Base-by-base conservation (phyloP, 2,888 invertebrate genomes). In the Drosophila nr. medialis region DNA sequence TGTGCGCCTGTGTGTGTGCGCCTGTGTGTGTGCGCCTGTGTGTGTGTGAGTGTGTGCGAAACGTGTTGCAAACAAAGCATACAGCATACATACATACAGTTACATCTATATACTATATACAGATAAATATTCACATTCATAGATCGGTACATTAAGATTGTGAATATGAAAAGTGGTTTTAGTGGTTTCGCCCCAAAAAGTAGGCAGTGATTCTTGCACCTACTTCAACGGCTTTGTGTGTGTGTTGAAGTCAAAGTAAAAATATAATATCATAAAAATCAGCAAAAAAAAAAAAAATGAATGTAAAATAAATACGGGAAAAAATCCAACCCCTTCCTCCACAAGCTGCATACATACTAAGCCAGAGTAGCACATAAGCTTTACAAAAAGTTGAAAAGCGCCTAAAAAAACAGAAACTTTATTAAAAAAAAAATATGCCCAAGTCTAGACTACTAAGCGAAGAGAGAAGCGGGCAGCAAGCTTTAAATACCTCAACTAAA, bases 41-140 rank as follows among this genome's bases (percentile, higher is more conserved):
- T 24, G 24, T 24, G 24, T 67, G 49, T 61, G 63, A 34, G 60
- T 38, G 60, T 76, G 65, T 65, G 78, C 62, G 74, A 40, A 71
- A 75, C 81, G 75, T 71, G 72, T 67, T 71, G 60, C 36, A 58
- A 78, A 55, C 60, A 66, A 67, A 85, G 77, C 55, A 55, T 55
- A 29, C 68, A 77, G 58, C 75, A 71, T 54, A 64, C 64, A 74
- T 48, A 66, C 69, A 49, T 45, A 68, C 42, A 65, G 59, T 69
- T 40, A 64, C 29, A 66, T 77, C 8, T 45, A 59, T 29, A 55
- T 21, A 67, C 32, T 40, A 61, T 51, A 67, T 27, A 59, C 29
- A 61, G 21, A 66, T 51, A 49, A n/a, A 72, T 34, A 55, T 42
- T 42, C 27, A 61, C 29, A 61, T 1, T 68, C 62, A 53, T 24